phyloP scores from a whole-genome alignment of 2,797 vertebrate genomes.

The Poeciliopsis infans region DNA sequence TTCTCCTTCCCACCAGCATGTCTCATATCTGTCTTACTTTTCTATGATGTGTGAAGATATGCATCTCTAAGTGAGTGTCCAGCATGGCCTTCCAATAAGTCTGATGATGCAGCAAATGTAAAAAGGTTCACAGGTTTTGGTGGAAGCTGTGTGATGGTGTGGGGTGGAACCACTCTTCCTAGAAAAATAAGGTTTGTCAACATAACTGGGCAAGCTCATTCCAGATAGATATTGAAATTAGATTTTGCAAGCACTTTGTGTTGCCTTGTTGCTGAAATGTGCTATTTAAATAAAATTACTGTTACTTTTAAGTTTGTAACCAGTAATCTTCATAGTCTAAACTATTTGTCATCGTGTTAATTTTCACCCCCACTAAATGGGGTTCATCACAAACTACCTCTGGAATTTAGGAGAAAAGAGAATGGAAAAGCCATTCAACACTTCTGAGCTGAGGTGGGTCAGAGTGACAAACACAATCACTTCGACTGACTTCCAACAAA shows the following conservation, averaged over 20 bases:
- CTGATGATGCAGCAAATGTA: background rate
- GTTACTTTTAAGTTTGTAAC: too few relatives aligned
- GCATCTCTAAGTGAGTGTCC: background rate
- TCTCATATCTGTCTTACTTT: background rate
- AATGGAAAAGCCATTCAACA: background rate
- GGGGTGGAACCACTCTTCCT: background rate
- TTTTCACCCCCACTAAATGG: background rate
- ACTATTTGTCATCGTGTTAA: background rate
- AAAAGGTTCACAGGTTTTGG: background rate
- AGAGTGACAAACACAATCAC: too few relatives aligned
- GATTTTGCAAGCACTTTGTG: background rate
- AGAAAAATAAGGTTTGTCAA: background rate
- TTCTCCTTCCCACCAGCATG: background rate
- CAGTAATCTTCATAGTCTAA: background rate
- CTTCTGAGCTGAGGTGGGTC: too few relatives aligned
- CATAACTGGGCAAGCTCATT: background rate
- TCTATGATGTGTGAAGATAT: background rate
- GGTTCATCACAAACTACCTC: background rate
- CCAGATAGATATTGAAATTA: background rate
- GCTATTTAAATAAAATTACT: too few relatives aligned
- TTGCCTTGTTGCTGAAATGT: too few relatives aligned
- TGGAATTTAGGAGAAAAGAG: background rate
- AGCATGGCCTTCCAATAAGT: background rate
- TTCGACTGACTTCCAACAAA: too few relatives aligned
- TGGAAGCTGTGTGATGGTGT: background rate